Evolutionary conservation across 2,888 invertebrate species (phyloP).

Genomic region (Hirtodrosophila cameraria): DNA sequence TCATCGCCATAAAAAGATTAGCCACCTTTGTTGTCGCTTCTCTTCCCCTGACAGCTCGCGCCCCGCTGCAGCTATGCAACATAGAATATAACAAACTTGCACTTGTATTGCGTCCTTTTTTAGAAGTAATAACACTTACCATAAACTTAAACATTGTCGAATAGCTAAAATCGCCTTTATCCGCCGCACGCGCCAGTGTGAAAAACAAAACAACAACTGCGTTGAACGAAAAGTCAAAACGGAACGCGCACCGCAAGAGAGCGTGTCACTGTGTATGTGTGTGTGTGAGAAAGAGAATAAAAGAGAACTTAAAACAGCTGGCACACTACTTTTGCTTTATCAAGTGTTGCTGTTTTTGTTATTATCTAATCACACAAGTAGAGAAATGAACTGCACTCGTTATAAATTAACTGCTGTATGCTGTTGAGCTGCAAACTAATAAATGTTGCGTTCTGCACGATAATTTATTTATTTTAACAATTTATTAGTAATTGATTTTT

Average conservation of each 20-base stretch:
- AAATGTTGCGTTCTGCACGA: background rate
- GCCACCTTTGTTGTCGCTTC: background rate
- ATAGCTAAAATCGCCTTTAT: constrained; percentile 59
- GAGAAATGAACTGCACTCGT: constrained; percentile 9
- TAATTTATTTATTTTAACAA: background rate
- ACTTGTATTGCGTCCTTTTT: background rate
- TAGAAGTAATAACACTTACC: no score
- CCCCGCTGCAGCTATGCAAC: background rate
- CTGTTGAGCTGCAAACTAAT: constrained; percentile 1
- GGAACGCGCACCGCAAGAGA: constrained; percentile 13
- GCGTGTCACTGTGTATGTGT: constrained; percentile 9
- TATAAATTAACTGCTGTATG: background rate
- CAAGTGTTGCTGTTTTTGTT: constrained; percentile 17
- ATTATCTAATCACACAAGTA: constrained; percentile 60
- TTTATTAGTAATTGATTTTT: background rate
- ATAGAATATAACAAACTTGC: constrained; percentile 5
- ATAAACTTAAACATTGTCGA: constrained; percentile 82
- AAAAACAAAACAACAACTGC: constrained; percentile 57
- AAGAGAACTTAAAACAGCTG: constrained; percentile 59
- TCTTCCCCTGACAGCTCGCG: background rate
- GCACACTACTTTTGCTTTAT: constrained; percentile 37
- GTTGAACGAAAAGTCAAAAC: constrained; percentile 23
- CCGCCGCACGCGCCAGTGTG: constrained; percentile 78
- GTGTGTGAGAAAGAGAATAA: background rate
- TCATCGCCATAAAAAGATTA: constrained; percentile 64